Base-by-base conservation (phyloP, 2,888 invertebrate genomes). In the Cephus rjabovi region DNA sequence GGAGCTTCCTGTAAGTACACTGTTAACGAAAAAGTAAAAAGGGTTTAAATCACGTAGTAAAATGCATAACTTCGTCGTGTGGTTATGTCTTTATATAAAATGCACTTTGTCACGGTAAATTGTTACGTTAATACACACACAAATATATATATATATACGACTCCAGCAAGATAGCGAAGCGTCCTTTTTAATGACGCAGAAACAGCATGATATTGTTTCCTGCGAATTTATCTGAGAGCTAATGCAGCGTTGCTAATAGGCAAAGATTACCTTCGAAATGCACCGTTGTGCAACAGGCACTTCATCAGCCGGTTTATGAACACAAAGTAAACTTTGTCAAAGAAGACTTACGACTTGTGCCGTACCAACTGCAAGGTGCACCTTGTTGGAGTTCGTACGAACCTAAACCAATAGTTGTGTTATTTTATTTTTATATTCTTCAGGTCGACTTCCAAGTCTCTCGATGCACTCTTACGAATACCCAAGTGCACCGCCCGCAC, bases 191-290 rank as follows among this genome's bases (percentile, higher is more conserved):
- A 23, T 56, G 23, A 15, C 15, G 40, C 6, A 56, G 56, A 23
- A 56, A 56, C 15, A 56, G 2, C 9, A 56, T 56, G 56, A 56
- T 56, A 56, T 56, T 56, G 56, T 56, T 9, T 56, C 56, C 56
- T 56, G 9, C 23, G 9, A 56, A 23, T 56, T 56, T 56, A 23
- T 56, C 9, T n/a, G 12, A 31, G 6, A 40, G 30, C 68, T 34
- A 75, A 75, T 75, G 75, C 75, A 69, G 69, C 75, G 75, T 30
- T 35, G 75, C 75, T 68, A 75, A 75, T 75, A 34, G 35, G 69
- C 69, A 68, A 30, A 31, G n/a, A n/a, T 69, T 12, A 34, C 75
- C 31, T 12, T 69, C 11, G 73, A 73, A 73, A 37, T 70, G 76
- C 56, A 73, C 76, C 73, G 70, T 73, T 33, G 76, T 31, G 30